Evolutionary conservation across 2,888 invertebrate species (phyloP).

Genomic region (Prionchulus punctatus): DNA sequence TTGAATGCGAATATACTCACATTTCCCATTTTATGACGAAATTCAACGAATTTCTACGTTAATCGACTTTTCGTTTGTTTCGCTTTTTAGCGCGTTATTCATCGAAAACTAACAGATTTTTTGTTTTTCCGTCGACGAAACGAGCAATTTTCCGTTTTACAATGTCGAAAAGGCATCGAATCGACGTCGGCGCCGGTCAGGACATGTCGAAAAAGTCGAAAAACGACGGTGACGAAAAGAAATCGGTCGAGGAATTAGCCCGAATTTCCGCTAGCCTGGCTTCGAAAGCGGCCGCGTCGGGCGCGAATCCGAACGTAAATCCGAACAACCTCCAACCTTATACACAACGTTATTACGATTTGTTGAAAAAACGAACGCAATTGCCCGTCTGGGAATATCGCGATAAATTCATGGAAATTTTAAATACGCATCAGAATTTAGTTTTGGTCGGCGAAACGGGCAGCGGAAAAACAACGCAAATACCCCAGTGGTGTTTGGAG

Average conservation of each 20-base stretch:
- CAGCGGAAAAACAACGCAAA: constrained; percentile 97
- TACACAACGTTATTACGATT: constrained; percentile 70
- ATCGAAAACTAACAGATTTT: too few relatives aligned
- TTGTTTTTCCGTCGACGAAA: too few relatives aligned
- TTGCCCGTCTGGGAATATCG: constrained; percentile 97
- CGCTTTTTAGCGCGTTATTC: too few relatives aligned
- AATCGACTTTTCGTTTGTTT: too few relatives aligned
- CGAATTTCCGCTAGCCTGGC: neutral
- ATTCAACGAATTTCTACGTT: too few relatives aligned
- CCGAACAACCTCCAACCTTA: constrained; percentile 64
- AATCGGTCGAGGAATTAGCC: neutral
- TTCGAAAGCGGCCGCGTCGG: neutral
- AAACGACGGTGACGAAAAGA: neutral
- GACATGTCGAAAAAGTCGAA: neutral
- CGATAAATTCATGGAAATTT: constrained; percentile 77
- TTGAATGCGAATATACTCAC: too few relatives aligned
- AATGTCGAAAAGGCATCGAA: constrained; percentile 9
- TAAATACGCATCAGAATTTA: constrained; percentile 81
- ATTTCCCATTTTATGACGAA: too few relatives aligned
- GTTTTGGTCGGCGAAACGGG: constrained; percentile 87
- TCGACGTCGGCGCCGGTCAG: constrained; percentile 1
- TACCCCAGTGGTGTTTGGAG: constrained; percentile 67
- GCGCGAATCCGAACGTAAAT: constrained; percentile 41
- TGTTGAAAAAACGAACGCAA: constrained; percentile 68
- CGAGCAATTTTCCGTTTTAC: constrained; percentile 1